Percentiles rank a stretch among this genome's conserved stretches.
These are phyloP conservation scores for Physocephala rufipes DNA, from an alignment of 2,888 invertebrate species.

Conservation along the genomic window DNA sequence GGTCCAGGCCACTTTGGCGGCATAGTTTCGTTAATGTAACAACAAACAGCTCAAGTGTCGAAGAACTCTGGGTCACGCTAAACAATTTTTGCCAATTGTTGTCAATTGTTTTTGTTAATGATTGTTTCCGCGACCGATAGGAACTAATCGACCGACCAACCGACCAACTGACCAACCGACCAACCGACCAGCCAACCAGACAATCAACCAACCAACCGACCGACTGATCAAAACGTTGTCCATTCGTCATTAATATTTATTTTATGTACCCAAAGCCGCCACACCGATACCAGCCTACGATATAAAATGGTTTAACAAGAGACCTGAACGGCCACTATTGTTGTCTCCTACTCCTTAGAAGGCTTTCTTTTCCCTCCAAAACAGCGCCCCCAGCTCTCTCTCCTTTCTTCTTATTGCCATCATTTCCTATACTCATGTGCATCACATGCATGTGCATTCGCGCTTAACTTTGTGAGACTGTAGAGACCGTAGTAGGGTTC, in stretches of 20 bases:
- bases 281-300: neutral
- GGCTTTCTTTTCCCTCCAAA: neutral
- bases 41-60: slow-evolving; percentile 23
- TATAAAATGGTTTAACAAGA: neutral
- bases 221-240: neutral
- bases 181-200: no score
- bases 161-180: no score
- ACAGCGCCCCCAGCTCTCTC: neutral
- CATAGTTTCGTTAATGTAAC: slow-evolving; percentile 20
- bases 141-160: neutral
- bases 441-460: no score
- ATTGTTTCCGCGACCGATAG: slow-evolving; percentile 58
- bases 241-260: neutral
- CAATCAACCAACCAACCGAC: no score
- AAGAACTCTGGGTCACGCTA: neutral
- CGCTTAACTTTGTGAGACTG: no score
- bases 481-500: slow-evolving; percentile 2
- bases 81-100: slow-evolving; percentile 59
- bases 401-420: neutral
- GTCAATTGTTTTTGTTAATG: slow-evolving; percentile 62
- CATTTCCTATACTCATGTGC: no score
- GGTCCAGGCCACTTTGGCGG: neutral
- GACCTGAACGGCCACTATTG: neutral
- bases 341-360: neutral
- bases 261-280: no score